These are phyloP conservation scores for Dilophus febrilis DNA, from an alignment of 2,888 invertebrate genomes.

Conservation along the genomic window DNA sequence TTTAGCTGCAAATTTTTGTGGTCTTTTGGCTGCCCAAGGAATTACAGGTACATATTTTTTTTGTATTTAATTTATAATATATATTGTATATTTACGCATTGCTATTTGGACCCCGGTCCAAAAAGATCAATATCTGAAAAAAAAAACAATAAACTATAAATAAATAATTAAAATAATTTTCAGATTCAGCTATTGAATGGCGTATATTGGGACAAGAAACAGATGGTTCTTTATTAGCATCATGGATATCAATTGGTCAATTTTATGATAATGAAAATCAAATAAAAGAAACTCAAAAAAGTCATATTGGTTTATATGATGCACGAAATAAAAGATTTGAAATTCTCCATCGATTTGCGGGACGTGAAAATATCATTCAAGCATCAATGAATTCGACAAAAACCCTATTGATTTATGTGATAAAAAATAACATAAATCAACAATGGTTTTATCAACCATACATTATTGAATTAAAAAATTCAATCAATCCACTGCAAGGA, in stretches of 20 bases:
- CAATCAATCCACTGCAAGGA: too few relatives aligned
- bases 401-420: conserved; percentile 48
- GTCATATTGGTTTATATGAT: conserved; percentile 42
- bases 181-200: conserved; percentile 58
- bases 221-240: conserved; percentile 52
- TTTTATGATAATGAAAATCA: conserved; percentile 20
- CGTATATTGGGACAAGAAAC: conserved; percentile 65
- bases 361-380: conserved; percentile 53
- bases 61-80: background rate
- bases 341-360: conserved; percentile 43
- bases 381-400: conserved; percentile 56
- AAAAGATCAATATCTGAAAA: too few relatives aligned
- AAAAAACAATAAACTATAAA: too few relatives aligned
- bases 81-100: too few relatives aligned
- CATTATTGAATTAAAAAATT: conserved; percentile 40
- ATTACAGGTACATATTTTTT: conserved; percentile 17
- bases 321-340: conserved; percentile 40
- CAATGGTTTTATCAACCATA: conserved; percentile 38
- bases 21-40: conserved; percentile 24
- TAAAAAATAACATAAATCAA: background rate
- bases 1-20: conserved; percentile 30
- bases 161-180: too few relatives aligned
- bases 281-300: conserved; percentile 17
- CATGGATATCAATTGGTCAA: conserved; percentile 40
- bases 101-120: too few relatives aligned